Evolutionary conservation across 2,888 invertebrate genomes (phyloP).

Genomic region (Abrostola triplasia): DNA sequence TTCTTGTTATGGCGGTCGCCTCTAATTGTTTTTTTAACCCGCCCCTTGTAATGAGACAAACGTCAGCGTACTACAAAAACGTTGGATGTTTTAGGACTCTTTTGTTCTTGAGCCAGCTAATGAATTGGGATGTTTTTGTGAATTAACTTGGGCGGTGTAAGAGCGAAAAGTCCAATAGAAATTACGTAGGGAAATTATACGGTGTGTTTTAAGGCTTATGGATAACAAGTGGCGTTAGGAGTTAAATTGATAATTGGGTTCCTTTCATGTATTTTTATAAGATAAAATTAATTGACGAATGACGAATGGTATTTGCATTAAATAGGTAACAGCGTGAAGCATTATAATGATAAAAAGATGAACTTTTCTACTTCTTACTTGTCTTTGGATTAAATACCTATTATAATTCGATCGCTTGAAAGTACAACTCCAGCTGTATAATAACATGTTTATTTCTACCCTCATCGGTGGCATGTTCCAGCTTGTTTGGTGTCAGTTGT

Average conservation of each 20-base stretch:
- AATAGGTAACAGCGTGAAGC: no score
- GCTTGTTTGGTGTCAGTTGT: no score
- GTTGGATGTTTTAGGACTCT: constrained; percentile 17
- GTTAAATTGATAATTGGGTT: not conserved
- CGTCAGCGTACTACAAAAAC: constrained; percentile 40
- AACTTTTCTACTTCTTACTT: no score
- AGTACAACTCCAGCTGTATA: no score
- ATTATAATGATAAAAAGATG: no score
- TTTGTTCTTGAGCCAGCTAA: constrained; percentile 25
- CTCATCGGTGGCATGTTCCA: no score
- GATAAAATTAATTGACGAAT: no score
- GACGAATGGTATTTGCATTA: no score
- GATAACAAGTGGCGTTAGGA: not conserved
- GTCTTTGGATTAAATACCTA: no score
- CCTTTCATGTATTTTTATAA: no score
- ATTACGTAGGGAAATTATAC: not conserved
- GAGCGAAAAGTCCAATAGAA: not conserved
- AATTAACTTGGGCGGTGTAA: not conserved
- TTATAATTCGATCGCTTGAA: no score
- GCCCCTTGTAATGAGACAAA: constrained; percentile 40
- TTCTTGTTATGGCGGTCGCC: constrained; percentile 48
- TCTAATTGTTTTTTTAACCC: constrained; percentile 68
- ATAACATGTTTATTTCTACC: no score
- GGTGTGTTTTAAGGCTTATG: not conserved
- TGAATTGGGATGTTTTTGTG: constrained; percentile 28